Evolutionary conservation across 2,888 invertebrate species (phyloP).

Genomic region (Dendrolimus houi): DNA sequence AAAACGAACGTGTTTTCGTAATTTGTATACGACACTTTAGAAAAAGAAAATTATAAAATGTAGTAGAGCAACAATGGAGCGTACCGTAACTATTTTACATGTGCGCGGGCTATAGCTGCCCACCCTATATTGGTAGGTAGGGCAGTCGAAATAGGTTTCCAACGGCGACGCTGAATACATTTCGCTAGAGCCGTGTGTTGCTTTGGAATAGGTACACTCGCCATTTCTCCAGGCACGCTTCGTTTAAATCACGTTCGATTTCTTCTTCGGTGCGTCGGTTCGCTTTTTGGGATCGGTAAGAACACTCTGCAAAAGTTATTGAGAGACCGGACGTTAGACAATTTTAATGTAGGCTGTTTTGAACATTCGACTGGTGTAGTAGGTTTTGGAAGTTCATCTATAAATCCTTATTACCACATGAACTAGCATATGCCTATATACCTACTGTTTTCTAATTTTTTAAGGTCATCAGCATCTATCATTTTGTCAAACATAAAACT

Average conservation of each 20-base stretch:
- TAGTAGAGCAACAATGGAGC: constrained; percentile 48
- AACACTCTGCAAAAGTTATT: too few species aligned
- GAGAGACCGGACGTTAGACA: too few species aligned
- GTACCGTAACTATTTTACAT: constrained; percentile 66
- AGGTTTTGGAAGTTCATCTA: too few species aligned
- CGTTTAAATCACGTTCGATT: constrained; percentile 43
- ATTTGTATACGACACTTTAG: not conserved
- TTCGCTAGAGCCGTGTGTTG: constrained; percentile 54
- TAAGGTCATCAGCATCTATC: too few species aligned
- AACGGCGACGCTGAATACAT: constrained; percentile 65
- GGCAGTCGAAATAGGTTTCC: constrained; percentile 65
- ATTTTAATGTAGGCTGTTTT: too few species aligned
- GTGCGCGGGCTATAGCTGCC: constrained; percentile 69
- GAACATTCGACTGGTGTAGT: too few species aligned
- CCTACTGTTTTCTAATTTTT: too few species aligned
- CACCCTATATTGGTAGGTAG: constrained; percentile 68
- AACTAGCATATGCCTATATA: too few species aligned
- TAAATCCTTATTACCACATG: too few species aligned
- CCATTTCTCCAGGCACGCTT: constrained; percentile 36
- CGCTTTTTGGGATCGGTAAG: too few species aligned
- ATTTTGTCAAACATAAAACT: too few species aligned
- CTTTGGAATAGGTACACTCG: constrained; percentile 43
- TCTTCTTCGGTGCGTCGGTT: constrained; percentile 9
- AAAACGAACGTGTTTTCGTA: too few species aligned
- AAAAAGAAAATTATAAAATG: constrained; percentile 5